Conservation (phyloP, 2,797 vertebrate genomes). For the Typhlichthys eigenmanni region DNA sequence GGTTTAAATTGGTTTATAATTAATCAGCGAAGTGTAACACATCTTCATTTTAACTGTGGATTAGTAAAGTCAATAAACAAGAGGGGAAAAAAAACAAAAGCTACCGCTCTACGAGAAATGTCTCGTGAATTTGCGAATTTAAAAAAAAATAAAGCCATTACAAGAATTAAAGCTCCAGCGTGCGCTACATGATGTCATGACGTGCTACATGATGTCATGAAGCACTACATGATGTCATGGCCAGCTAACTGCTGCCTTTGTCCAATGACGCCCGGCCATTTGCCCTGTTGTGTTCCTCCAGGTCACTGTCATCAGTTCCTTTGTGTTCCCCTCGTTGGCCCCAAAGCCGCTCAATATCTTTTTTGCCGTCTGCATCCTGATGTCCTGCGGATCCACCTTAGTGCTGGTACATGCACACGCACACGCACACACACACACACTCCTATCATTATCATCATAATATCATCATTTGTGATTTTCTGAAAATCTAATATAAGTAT, state of each 20-base stretch:
- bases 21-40: no score
- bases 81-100: no score
- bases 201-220: no score
- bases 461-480: no score
- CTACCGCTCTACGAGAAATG: no score
- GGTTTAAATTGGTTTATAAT: no score
- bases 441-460: not conserved
- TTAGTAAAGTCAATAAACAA: not conserved
- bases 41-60: not conserved
- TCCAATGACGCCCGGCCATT: not conserved
- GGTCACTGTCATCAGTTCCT: constrained; percentile 94
- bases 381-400: constrained; percentile 86
- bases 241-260: not conserved
- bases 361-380: constrained; percentile 93
- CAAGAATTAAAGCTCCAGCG: no score
- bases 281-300: constrained; percentile 53
- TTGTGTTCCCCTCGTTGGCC: constrained; percentile 91
- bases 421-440: constrained; percentile 6
- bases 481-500: no score
- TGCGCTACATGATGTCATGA: no score
- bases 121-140: no score
- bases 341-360: constrained; percentile 94
- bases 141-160: no score
- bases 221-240: no score
- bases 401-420: constrained; percentile 81